Percentiles rank a stretch among this genome's conserved stretches.
phyloP scores from a whole-genome alignment of 2,888 invertebrate species.

The Lochmaea crataegi region DNA sequence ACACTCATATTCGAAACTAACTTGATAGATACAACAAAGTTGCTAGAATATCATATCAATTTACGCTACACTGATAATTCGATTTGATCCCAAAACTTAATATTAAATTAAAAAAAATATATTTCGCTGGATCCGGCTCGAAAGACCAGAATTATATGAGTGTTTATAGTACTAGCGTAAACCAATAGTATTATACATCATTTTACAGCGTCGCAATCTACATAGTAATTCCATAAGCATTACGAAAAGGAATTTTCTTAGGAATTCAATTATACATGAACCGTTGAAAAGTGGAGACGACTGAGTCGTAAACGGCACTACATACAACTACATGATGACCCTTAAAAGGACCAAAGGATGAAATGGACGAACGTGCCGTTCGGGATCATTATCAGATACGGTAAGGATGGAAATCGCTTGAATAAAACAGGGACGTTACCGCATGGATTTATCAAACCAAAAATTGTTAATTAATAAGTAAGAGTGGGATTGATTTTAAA shows the following conservation, averaged over 20 bases:
- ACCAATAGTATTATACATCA: neutral
- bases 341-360: constrained; percentile 49
- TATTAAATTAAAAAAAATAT: too few species aligned
- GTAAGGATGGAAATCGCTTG: constrained; percentile 63
- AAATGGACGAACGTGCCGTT: constrained; percentile 50
- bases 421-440: constrained; percentile 42
- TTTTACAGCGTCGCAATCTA: constrained; percentile 1
- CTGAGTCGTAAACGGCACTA: constrained; percentile 44
- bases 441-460: neutral
- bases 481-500: too few species aligned
- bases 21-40: too few species aligned
- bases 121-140: too few species aligned
- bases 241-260: constrained; percentile 45
- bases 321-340: constrained; percentile 54
- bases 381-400: constrained; percentile 61
- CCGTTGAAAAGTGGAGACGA: constrained; percentile 37
- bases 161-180: neutral
- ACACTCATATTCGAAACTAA: neutral
- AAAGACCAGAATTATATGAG: too few species aligned
- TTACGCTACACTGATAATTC: neutral
- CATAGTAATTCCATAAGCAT: constrained; percentile 7
- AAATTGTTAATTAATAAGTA: neutral
- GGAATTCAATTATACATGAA: constrained; percentile 50
- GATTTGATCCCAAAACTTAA: too few species aligned
- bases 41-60: neutral